Base-by-base conservation (phyloP, 2,113 vertebrate species). In the Ciconia boyciana region DNA sequence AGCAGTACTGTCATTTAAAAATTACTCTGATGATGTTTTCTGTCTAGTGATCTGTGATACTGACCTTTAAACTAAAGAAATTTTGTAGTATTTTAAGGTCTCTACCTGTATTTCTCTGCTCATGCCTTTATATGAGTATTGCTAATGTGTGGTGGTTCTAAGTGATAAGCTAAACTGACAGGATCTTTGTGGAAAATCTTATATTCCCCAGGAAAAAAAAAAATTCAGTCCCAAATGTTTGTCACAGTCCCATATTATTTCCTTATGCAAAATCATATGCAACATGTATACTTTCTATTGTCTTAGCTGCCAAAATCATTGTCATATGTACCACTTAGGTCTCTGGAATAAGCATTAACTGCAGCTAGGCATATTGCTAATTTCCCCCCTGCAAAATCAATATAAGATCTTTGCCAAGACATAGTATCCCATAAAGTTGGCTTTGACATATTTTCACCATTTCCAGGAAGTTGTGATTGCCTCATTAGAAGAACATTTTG, bases 281-380 rank as follows among this genome's bases (percentile, higher is more conserved):
- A 62, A 22, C 4, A 16, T 31, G 14, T 26, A 31, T 44, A 52
- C 6, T 89, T 94, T 52, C 52, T 78, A 20, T 60, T 76, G n/a
- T 72, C 34, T 76, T 65, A 72, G 49, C 44, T 87, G 74, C 52
- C 74, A 93, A 76, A 95, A 78, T 64, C 31, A 52, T 64, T 94
- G 72, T 84, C 13, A 11, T 87, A 70, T 29, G 16, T 70, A 85
- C 28, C 46, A 62, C 28, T 94, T 52, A 7, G 7, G 6, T 83
- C 3, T 54, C 74, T 89, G 93, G 85, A 94, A 94, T 94, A 96
- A 87, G 21, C 48, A 85, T 94, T 84, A 94, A 34, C 61, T 43
- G 21, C 44, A 91, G 44, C 19, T 60, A 93, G 72, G 64, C 65
- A 89, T 55, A 72, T 31, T 87, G 24, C 16, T 94, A 61, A 89